Evolutionary conservation across 1,140 invertebrate genomes (phyloP), one percentile per base, ranked within the genome.

Genomic region (Heliothis virescens): DNA sequence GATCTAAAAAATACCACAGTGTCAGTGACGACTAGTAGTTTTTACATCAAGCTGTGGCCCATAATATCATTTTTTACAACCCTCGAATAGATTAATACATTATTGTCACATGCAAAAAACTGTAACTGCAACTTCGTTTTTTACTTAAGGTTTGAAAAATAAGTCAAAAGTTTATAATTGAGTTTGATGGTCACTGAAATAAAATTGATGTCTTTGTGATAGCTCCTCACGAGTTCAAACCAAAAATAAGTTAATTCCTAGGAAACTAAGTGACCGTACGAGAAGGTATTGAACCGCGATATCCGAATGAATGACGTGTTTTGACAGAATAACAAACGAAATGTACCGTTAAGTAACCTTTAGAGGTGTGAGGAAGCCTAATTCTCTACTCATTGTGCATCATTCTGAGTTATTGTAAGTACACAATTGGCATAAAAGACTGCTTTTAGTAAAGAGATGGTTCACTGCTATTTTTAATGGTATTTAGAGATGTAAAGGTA

Each of bases 281-380:
- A 29, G 67, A 71, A 71, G 67, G 48, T 71, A 71, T 71, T 71
- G 67, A 53, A 71, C 67, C 21, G 34, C 18, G 59, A n/a, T 76
- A 41, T 76, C 60, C 7, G 48, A 63, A 59, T 60, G 18, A 63
- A 76, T 63, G 47, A 65, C 60, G 50, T 16, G 16, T 76, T 21
- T 18, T 29, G 21, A 18, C 65, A 65, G 74, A 76, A 65, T 52
- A 63, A 60, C 48, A 76, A 65, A 76, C 59, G 10, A 76, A 63
- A 76, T 62, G 18, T 76, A 60, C 74, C 74, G 74, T 76, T 76
- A 76, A 53, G 59, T 57, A 47, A 78, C 26, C 53, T 59, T 72
- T 57, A 15, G n/a, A 59, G 41, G 26, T 59, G 71, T 29, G 48
- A n/a, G 21, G 41, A 18, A 63, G 41, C 47, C 55, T 41, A 18